Conservation (phyloP, 2,113 vertebrate species). For the Microtus oregoni region DNA sequence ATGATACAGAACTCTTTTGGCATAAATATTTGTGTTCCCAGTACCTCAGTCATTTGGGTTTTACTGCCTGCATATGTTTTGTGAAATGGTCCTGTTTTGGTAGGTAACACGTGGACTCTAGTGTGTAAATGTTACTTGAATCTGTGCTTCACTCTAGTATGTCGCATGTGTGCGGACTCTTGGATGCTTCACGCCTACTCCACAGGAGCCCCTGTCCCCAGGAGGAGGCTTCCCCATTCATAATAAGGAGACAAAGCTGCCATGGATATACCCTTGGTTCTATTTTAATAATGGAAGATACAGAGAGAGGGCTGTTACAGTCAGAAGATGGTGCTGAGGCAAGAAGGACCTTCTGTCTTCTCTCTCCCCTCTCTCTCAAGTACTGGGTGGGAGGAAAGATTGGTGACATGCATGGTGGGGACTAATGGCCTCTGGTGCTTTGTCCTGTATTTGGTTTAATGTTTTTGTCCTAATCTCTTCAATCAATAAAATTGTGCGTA, state of each 20-base stretch:
- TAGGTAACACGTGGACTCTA: conserved; percentile 97
- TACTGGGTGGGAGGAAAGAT: conserved; percentile 89
- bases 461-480: conserved; percentile 99
- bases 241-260: conserved; percentile 90
- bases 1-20: conserved; percentile 91
- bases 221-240: conserved; percentile 86
- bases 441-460: conserved; percentile 99
- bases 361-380: conserved; percentile 79
- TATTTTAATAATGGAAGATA: conserved; percentile 87
- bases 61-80: conserved; percentile 96
- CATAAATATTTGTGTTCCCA: conserved; percentile 94
- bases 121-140: conserved; percentile 99
- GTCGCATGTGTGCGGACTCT: conserved; percentile 96
- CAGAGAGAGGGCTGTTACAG: conserved; percentile 90
- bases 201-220: conserved; percentile 87
- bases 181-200: conserved; percentile 95
- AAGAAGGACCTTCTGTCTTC: conserved; percentile 88
- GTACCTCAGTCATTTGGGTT: conserved; percentile 95
- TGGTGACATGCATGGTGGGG: conserved; percentile 95
- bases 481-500: conserved; percentile 99
- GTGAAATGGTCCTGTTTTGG: conserved; percentile 96
- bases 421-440: conserved; percentile 99
- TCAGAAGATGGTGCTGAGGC: conserved; percentile 97
- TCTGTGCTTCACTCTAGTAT: conserved; percentile 96
- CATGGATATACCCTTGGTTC: conserved; percentile 90